phyloP scores from a whole-genome alignment of 2,113 vertebrate genomes.

The Pionites leucogaster region DNA sequence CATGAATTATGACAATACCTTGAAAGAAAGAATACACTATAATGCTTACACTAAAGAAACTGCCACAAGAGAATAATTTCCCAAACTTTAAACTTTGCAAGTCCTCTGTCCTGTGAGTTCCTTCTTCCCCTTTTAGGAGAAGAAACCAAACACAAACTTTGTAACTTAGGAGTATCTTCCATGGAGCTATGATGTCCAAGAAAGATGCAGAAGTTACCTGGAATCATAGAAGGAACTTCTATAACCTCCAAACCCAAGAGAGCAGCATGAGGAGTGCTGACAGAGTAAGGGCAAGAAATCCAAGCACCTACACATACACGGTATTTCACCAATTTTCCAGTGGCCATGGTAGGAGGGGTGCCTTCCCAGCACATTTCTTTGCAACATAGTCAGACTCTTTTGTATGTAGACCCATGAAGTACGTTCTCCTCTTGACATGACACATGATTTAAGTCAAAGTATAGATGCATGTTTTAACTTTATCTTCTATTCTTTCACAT shows the following conservation, averaged over 20 bases:
- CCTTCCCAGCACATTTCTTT: neutral
- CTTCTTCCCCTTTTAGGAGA: neutral
- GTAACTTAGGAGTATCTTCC: neutral
- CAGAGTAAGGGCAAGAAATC: neutral
- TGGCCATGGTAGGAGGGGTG: accelerated
- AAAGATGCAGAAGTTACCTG: neutral
- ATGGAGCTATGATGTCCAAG: neutral
- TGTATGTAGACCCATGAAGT: neutral
- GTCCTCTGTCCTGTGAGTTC: neutral
- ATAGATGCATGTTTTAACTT: neutral
- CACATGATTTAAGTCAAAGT: neutral
- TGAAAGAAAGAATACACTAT: neutral
- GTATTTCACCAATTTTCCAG: neutral
- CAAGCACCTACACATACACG: accelerated
- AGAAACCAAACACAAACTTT: neutral
- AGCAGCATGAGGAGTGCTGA: neutral
- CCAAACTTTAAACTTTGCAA: neutral
- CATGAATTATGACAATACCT: neutral
- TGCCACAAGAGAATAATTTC: neutral
- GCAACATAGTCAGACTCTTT: neutral
- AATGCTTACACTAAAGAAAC: neutral
- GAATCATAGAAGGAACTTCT: neutral
- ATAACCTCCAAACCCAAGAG: neutral
- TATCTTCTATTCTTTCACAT: neutral
- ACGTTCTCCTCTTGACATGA: neutral